Percentiles rank a stretch among this genome's conserved stretches.
These are phyloP conservation scores for Sebastes matsubarae DNA, from an alignment of 2,797 vertebrate genomes.

Conservation along the genomic window DNA sequence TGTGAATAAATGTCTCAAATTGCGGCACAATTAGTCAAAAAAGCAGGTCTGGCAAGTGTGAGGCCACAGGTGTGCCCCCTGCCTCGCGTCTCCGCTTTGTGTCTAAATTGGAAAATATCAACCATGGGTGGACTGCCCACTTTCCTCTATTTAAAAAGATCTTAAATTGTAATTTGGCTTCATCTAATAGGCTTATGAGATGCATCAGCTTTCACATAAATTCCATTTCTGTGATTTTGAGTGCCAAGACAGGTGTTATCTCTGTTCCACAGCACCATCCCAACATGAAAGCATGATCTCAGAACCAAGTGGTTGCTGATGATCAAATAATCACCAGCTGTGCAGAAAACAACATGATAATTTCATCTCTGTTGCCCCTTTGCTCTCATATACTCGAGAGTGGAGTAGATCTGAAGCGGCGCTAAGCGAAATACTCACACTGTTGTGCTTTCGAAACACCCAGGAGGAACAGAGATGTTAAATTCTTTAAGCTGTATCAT, in stretches of 20 bases:
- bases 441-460: constrained; percentile 51
- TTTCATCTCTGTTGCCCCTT: constrained; percentile 54
- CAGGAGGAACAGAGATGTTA: constrained; percentile 23
- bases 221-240: constrained; percentile 27
- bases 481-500: constrained; percentile 31
- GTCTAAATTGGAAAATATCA: constrained; percentile 30
- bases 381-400: constrained; percentile 39
- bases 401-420: constrained; percentile 35
- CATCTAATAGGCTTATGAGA: constrained; percentile 37
- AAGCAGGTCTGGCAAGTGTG: constrained; percentile 34
- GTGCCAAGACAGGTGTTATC: constrained; percentile 58
- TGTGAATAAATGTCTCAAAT: constrained; percentile 44
- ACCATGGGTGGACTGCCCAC: constrained; percentile 18
- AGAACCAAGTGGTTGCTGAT: constrained; percentile 46
- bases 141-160: constrained; percentile 42
- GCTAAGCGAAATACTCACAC: constrained; percentile 20
- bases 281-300: constrained; percentile 54
- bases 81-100: background rate
- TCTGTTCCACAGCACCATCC: constrained; percentile 29
- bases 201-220: constrained; percentile 34
- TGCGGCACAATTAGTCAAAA: constrained; percentile 41
- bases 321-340: constrained; percentile 65
- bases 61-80: constrained; percentile 34
- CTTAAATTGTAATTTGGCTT: constrained; percentile 54
- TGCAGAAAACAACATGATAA: constrained; percentile 47